Conservation (phyloP, 2,113 vertebrate species). For the Fregetta grallaria region DNA sequence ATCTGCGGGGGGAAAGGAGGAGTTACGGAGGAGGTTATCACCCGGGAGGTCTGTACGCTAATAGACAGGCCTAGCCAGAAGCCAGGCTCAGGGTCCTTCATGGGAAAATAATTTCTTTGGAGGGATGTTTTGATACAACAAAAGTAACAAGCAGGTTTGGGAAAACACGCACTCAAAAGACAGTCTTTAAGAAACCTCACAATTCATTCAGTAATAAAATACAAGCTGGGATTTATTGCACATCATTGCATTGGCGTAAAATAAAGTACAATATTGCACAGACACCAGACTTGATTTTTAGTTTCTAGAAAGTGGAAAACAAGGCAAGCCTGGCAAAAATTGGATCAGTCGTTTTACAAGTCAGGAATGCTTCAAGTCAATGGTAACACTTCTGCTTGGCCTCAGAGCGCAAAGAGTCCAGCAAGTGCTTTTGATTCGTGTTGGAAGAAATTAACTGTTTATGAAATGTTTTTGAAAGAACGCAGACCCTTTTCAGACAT, state of each 20-base stretch:
- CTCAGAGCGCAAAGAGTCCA: neutral
- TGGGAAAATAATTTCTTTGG: neutral
- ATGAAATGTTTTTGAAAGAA: slow-evolving; percentile 22
- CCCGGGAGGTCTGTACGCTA: fast-evolving
- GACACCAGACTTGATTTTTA: neutral
- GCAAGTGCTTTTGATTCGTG: neutral
- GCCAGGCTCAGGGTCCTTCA: neutral
- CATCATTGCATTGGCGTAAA: fast-evolving
- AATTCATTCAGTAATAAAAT: neutral
- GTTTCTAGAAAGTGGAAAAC: neutral
- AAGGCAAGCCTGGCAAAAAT: neutral
- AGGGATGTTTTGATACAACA: neutral
- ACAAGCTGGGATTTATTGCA: neutral
- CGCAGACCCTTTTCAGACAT: neutral
- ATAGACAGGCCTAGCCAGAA: neutral
- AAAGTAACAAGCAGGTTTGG: neutral
- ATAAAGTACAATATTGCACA: neutral
- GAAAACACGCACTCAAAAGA: neutral
- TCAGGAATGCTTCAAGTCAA: neutral
- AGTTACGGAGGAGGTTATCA: neutral
- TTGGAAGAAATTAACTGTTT: neutral
- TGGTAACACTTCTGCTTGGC: neutral
- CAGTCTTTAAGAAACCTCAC: neutral
- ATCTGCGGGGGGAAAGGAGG: slow-evolving; percentile 73
- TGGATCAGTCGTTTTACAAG: neutral